Conservation (phyloP, 1,140 invertebrate species). For the Anastatus disparis region DNA sequence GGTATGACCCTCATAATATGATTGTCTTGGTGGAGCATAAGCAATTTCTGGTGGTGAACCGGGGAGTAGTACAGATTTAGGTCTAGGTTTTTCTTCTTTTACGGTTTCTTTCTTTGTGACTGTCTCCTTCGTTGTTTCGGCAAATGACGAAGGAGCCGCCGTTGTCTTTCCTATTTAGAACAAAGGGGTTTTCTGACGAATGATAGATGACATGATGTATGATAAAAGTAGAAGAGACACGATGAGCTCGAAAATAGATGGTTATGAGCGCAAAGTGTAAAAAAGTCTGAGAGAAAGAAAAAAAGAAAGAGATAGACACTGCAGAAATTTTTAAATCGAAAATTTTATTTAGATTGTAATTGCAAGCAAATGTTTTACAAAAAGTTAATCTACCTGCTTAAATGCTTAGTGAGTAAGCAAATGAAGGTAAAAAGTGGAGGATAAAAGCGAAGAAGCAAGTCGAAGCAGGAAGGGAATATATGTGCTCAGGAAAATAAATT, state of each 20-base stretch:
- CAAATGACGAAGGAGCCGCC: slow-evolving; percentile 34
- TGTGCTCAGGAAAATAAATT: slow-evolving; percentile 50
- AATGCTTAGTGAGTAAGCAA: slow-evolving; percentile 39
- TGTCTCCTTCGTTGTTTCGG: slow-evolving; percentile 45
- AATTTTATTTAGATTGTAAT: slow-evolving; percentile 19
- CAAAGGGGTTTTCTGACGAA: slow-evolving; percentile 63
- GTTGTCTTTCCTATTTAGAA: slow-evolving; percentile 41
- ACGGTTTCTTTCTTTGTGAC: slow-evolving; percentile 48
- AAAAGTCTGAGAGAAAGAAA: neutral
- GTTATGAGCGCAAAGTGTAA: slow-evolving; percentile 3
- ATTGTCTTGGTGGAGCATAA: slow-evolving; percentile 67
- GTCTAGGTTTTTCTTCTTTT: slow-evolving; percentile 55
- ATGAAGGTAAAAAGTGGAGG: slow-evolving; percentile 45
- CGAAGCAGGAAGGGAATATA: slow-evolving; percentile 45
- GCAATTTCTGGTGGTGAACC: slow-evolving; percentile 71
- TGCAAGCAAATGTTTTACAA: slow-evolving; percentile 17
- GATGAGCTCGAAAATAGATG: neutral
- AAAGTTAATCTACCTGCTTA: slow-evolving; percentile 41
- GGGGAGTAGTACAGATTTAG: slow-evolving; percentile 67
- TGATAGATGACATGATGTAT: slow-evolving; percentile 43
- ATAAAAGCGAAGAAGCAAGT: slow-evolving; percentile 51
- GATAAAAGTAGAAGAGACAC: slow-evolving; percentile 24
- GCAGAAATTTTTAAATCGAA: slow-evolving; percentile 5
- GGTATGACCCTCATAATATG: slow-evolving; percentile 69
- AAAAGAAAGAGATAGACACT: neutral